Evolutionary conservation across 2,797 vertebrate genomes (phyloP), one percentile per base, ranked within the genome.

Genomic region (Phrynocephalus vlangalii): DNA sequence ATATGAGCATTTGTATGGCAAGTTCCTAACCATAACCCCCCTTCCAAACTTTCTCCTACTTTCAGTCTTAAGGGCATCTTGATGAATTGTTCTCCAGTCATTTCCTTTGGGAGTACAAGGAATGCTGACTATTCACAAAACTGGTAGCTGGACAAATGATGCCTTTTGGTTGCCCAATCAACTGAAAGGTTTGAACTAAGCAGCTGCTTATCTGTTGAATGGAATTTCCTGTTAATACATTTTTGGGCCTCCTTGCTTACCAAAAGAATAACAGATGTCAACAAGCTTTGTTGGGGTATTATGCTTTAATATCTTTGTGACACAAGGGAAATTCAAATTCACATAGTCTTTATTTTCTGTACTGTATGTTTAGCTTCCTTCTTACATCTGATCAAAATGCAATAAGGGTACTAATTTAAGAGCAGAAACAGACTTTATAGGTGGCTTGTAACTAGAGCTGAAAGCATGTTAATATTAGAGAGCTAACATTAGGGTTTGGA

Each of bases 181-280:
- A 94, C 93, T 94, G 92, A 94, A 94, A 88, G 90, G 93, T 95
- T 94, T 30, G 92, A 91, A 92, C 82, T 30, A 44, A 93, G 89
- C 95, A 97, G 95, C 95, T 96, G 96, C 95, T 97, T 97, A 97
- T 97, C 96, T 96, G 93, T 86, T 78, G 92, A 95, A 92, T 93
- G 95, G 95, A 96, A 96, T 96, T 97, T 97, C 97, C 97, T 97
- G 97, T 96, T 96, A 95, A 94, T 86, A 93, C 90, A 91, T 44
- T 93, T 95, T 96, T 89, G 89, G 93, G 91, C 73, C 91, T 94
- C 92, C 94, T 95, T 96, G 94, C 94, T 96, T 93, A 93, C 89
- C 84, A 89, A 56, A 95, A 95, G 85, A 78, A 85, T 82, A 94
- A 94, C 91, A 93, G 96, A 95, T 86, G 93, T 95, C 96, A 94